These are phyloP conservation scores for Balanococcus diminutus DNA, from an alignment of 2,888 invertebrate genomes.

Conservation along the genomic window DNA sequence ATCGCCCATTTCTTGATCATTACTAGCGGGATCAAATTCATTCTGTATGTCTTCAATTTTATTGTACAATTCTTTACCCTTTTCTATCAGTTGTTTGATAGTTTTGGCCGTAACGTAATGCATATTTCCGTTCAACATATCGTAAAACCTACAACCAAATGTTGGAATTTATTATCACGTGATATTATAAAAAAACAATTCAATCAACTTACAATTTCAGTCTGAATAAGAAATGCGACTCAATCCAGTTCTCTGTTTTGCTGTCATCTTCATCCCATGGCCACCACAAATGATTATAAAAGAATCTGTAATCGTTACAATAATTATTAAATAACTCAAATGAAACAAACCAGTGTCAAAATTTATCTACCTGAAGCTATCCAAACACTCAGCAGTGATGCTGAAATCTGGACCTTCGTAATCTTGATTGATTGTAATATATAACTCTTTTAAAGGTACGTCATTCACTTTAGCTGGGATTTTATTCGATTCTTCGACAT, in stretches of 20 bases:
- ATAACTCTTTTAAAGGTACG: background rate
- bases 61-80: constrained; percentile 7
- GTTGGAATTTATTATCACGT: background rate
- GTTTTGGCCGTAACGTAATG: constrained; percentile 9
- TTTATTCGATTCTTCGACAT: constrained; percentile 1
- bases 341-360: background rate
- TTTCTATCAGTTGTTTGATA: constrained; percentile 9
- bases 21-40: background rate
- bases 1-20: background rate
- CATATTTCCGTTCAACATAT: constrained; percentile 21
- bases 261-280: constrained; percentile 12
- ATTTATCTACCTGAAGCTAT: background rate
- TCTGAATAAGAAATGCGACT: background rate
- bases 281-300: constrained; percentile 33
- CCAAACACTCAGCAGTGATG: background rate
- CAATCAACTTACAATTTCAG: background rate
- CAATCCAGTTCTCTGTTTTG: background rate
- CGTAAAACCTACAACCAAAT: background rate
- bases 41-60: background rate
- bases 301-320: background rate
- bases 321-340: background rate
- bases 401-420: background rate
- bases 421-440: background rate
- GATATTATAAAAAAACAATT: background rate
- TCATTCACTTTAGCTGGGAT: constrained; percentile 13